These are phyloP conservation scores for Andrena flavipes DNA, from an alignment of 2,888 invertebrate species.

Conservation along the genomic window DNA sequence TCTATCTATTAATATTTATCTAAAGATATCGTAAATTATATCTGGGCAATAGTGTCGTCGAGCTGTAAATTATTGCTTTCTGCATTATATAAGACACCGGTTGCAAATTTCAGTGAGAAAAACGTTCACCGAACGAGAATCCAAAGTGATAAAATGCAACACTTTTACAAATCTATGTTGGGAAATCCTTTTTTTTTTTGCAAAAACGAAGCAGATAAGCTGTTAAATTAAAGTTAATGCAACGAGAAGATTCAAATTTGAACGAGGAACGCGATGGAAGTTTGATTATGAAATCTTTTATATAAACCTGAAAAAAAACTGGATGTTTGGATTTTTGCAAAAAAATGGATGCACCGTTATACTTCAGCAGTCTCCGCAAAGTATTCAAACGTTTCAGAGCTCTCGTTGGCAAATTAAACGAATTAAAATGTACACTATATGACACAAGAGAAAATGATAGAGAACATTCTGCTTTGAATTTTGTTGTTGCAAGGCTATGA, in stretches of 20 bases:
- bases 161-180: slow-evolving; percentile 29
- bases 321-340: slow-evolving; percentile 11
- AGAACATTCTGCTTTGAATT: slow-evolving; percentile 6
- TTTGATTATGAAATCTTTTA: slow-evolving; percentile 1
- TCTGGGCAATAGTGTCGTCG: slow-evolving; percentile 22
- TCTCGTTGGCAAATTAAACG: not conserved
- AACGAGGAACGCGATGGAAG: too few species aligned
- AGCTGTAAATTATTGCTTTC: slow-evolving; percentile 59
- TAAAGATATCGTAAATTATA: slow-evolving; percentile 46
- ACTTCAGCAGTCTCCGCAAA: not conserved
- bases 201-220: not conserved
- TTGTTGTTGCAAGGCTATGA: slow-evolving; percentile 10
- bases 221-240: not conserved
- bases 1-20: slow-evolving; percentile 54
- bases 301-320: not conserved
- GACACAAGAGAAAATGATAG: not conserved
- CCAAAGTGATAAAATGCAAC: slow-evolving; percentile 40
- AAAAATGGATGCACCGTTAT: not conserved
- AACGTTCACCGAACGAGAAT: slow-evolving; percentile 53
- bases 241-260: not conserved
- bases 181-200: slow-evolving; percentile 15
- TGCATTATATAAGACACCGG: slow-evolving; percentile 42
- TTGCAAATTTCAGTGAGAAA: slow-evolving; percentile 57
- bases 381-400: not conserved
- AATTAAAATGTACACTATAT: not conserved